These are phyloP conservation scores for Bostrychus sinensis DNA, from an alignment of 2,113 vertebrate species.

Conservation along the genomic window DNA sequence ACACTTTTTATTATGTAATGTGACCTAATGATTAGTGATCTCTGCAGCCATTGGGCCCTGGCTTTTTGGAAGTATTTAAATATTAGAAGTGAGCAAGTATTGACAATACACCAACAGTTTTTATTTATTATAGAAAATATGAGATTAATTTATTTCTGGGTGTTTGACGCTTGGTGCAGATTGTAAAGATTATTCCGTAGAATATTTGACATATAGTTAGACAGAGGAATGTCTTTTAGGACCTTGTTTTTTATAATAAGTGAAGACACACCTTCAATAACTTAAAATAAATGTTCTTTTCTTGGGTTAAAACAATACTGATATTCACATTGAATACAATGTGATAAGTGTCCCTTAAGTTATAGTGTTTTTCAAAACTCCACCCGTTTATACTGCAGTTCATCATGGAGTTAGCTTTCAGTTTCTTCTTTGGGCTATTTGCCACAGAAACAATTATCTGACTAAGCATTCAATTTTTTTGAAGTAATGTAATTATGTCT, in stretches of 20 bases:
- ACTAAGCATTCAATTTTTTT: too few species aligned
- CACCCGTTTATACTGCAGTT: neutral
- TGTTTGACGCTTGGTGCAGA: neutral
- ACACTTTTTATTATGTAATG: too few species aligned
- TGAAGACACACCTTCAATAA: neutral
- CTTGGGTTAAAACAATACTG: neutral
- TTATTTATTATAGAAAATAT: constrained; percentile 3
- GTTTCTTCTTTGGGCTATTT: too few species aligned
- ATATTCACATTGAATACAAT: too few species aligned
- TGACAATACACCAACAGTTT: neutral
- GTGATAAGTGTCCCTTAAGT: too few species aligned
- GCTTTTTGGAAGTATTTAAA: neutral
- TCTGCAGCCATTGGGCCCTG: too few species aligned
- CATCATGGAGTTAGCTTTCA: too few species aligned
- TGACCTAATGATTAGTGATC: too few species aligned
- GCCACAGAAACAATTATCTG: too few species aligned
- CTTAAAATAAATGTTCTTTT: neutral
- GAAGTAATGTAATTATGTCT: too few species aligned
- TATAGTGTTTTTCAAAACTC: neutral
- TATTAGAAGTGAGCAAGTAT: constrained; percentile 19
- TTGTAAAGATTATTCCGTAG: neutral
- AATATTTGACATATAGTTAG: neutral
- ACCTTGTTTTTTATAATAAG: neutral
- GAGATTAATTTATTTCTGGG: constrained; percentile 12
- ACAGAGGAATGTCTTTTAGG: constrained; percentile 1